Evolutionary conservation across 2,888 invertebrate genomes (phyloP), one percentile per base, ranked within the genome.

Genomic region (Apeira syringaria): DNA sequence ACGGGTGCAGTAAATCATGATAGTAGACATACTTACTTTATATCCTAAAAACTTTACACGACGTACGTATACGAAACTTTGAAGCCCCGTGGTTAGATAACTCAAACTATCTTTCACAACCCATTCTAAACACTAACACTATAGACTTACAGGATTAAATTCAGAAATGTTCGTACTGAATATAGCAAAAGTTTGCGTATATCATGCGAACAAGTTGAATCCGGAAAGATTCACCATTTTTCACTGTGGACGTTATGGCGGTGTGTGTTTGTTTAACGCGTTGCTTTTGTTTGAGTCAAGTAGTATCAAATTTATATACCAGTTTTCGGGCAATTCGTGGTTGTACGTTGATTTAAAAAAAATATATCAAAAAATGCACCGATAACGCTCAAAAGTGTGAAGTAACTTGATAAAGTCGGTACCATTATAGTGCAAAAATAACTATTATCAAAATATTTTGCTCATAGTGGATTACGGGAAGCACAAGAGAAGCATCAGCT

Each of bases 181-280:
- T 37, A 33, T 44, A 33, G 29, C 27, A 20, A 33, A 29, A 43
- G 27, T 37, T 43, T 29, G 22, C 8, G 10, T 32, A 33, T 25
- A 30, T 10, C 26, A 18, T 25, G 44, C 0, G 31, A 27, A 41
- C n/a, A 41, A 26, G 42, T 26, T 32, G 28, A 37, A 39, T 38
- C 30, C 32, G 47, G 32, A 34, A 37, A 34, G 47, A 41, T 45
- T 36, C 25, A 10, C 32, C 26, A 41, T 47, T 51, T 47, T 51
- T 51, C 44, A 50, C 13, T 9, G 36, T 24, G 47, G 12, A 32
- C 9, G 18, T 8, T 27, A 20, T 13, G 12, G 24, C 35, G 37
- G 32, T 33, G n/a, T 28, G 25, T 29, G 2, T 15, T 15, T 33
- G 26, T 38, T 18, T 24, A 20, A 29, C 26, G 12, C n/a, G 13